These are phyloP conservation scores for Pardalotus punctatus DNA, from an alignment of 2,113 vertebrate species.

Conservation along the genomic window DNA sequence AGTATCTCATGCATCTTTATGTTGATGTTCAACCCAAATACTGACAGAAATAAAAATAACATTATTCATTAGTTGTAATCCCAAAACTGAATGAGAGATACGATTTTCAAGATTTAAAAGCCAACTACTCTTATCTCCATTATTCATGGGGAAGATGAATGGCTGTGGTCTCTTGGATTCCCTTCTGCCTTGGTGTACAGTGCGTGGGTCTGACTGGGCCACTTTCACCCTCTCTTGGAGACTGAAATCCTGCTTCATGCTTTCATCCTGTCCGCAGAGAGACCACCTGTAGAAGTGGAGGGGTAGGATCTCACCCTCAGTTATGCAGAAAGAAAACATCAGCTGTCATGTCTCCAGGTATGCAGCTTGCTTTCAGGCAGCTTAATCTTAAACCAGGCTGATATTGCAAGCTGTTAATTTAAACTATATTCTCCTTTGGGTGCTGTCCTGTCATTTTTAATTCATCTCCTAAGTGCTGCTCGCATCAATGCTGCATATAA, in stretches of 20 bases:
- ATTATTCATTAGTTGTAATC: background rate
- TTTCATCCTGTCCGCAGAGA: background rate
- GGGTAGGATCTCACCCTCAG: background rate
- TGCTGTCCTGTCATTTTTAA: conserved; percentile 32
- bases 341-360: background rate
- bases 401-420: conserved; percentile 25
- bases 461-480: background rate
- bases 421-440: conserved; percentile 34
- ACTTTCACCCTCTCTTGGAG: background rate
- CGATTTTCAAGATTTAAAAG: background rate
- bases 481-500: background rate
- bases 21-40: background rate
- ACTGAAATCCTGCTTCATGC: background rate
- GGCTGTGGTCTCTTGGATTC: accelerated
- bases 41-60: background rate
- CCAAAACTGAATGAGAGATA: background rate
- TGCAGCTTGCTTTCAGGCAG: background rate
- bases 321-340: background rate
- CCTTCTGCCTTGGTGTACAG: background rate
- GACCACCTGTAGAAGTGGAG: background rate
- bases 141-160: background rate
- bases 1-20: background rate
- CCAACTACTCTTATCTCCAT: background rate
- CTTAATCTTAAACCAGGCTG: background rate
- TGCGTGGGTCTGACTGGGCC: background rate